Base-by-base conservation (phyloP, 1,140 invertebrate species). In the Mizuhopecten yessoensis region DNA sequence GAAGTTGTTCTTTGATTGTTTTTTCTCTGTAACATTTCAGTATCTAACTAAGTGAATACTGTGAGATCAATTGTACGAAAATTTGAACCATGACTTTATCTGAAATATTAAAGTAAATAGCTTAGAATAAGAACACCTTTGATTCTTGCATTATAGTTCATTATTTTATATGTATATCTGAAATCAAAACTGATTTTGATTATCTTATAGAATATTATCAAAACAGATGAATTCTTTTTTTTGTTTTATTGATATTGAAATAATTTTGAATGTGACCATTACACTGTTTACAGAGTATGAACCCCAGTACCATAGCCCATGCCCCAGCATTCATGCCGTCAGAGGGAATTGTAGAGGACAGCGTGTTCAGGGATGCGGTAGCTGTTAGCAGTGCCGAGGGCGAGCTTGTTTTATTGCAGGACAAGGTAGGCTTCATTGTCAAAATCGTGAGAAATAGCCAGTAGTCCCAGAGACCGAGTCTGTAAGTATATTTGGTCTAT, bases 311-410 rank as follows among this genome's bases (percentile, higher is more conserved):
- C 1, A 89, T 95, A 49, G 93, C 94, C 29, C 92, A 95, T 87
- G 94, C 91, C 5, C 94, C 94, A 3, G 93, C 92, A 15, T 95
- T 95, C 91, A 93, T 96, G 45, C 96, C 96, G 3, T 96, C 96
- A 87, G 96, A 96, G 91, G 94, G 94, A 13, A 92, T 96, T 39
- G 94, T 94, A 15, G 95, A 95, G 89, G 96, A 96, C 42, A 89
- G 93, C 34, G 92, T 95, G 3, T 91, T 94, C 33, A 95, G 95
- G 92, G 96, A 96, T 89, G 96, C 96, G 86, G 92, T 93, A 15
- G 94, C 96, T 33, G 95, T 96, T 9, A 92, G 92, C 29, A 96
- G 96, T 93, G 87, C 91, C 2, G 96, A 96, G 88, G 96, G 96
- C 5, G 96, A 96, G 91, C 90, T 94, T 39, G 89, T 96, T 39